A percentile compares a stretch with the other conserved stretches of the same genome.
Evolutionary conservation across 2,797 vertebrate species (phyloP).

Genomic region (Spinus olivaceus): DNA sequence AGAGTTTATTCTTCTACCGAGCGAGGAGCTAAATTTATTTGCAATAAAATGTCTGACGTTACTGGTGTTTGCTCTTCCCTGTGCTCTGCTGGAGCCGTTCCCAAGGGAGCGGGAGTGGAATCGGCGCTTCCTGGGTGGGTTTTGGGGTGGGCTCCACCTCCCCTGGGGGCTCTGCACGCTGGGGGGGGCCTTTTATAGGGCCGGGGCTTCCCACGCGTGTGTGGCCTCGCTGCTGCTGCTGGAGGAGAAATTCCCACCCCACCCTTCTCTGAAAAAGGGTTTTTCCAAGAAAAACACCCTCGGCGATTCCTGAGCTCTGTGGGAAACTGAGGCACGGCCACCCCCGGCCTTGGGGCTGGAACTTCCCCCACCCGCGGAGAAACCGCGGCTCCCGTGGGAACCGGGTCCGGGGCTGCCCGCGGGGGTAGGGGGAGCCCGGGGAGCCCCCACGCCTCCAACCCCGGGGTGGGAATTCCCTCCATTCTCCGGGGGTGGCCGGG

Average conservation of each 20-base stretch:
- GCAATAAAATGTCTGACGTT: constrained; percentile 63
- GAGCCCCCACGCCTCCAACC: not conserved
- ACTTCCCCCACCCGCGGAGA: not conserved
- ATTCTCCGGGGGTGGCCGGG: not conserved
- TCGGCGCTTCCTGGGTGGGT: not conserved
- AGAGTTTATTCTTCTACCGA: constrained; percentile 54
- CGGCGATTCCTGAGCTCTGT: too few species aligned
- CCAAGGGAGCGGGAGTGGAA: not conserved
- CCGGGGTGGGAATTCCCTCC: not conserved
- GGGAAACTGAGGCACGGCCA: not conserved
- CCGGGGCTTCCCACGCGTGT: not conserved
- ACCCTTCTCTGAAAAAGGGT: not conserved
- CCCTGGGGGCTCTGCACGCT: not conserved
- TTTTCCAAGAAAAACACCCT: not conserved
- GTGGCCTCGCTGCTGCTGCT: not conserved
- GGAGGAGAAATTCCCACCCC: not conserved
- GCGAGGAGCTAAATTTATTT: not conserved
- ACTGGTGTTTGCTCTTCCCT: not conserved
- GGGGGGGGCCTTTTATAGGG: not conserved
- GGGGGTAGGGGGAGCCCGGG: not conserved
- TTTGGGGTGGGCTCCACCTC: not conserved
- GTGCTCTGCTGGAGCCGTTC: not conserved
- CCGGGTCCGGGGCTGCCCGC: not conserved
- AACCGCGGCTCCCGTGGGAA: not conserved
- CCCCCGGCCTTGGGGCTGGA: not conserved